A percentile compares a stretch with the other conserved stretches of the same genome.
These are phyloP conservation scores for Myrmecophaga tridactyla DNA, from an alignment of 2,113 vertebrate genomes.

Conservation along the genomic window DNA sequence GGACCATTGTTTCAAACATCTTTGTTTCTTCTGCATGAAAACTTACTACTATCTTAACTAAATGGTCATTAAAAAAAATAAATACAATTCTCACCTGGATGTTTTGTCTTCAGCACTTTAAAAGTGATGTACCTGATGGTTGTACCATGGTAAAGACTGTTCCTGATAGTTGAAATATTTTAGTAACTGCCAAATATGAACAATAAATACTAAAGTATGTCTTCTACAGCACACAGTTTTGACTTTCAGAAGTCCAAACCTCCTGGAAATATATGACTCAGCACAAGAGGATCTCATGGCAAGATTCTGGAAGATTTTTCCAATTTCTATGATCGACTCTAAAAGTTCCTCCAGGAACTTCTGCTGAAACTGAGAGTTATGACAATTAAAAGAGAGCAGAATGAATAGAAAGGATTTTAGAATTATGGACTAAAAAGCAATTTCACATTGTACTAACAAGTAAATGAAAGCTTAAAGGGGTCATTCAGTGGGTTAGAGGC, in stretches of 20 bases:
- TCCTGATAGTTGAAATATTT: not conserved
- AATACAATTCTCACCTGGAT: not conserved
- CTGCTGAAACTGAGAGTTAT: not conserved
- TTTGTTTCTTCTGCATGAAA: not conserved
- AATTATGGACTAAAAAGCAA: not conserved
- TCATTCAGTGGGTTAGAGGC: not conserved
- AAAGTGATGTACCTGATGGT: no score
- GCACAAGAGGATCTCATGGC: not conserved
- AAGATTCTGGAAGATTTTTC: not conserved
- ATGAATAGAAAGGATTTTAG: not conserved
- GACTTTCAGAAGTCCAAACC: not conserved
- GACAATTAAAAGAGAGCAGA: not conserved
- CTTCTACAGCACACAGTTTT: not conserved
- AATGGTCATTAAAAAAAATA: not conserved
- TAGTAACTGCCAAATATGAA: no score
- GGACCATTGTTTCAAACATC: not conserved
- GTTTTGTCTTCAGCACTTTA: not conserved
- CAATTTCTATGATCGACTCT: not conserved
- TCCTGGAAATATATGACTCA: not conserved
- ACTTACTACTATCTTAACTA: not conserved
- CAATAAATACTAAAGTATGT: not conserved
- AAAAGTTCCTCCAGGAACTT: not conserved
- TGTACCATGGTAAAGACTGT: not conserved
- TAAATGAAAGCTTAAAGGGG: not conserved
- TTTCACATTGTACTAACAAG: not conserved